Percentiles rank a stretch among this genome's conserved stretches.
Conservation (phyloP, 2,113 vertebrate genomes). For the Microcebus jonahi region DNA sequence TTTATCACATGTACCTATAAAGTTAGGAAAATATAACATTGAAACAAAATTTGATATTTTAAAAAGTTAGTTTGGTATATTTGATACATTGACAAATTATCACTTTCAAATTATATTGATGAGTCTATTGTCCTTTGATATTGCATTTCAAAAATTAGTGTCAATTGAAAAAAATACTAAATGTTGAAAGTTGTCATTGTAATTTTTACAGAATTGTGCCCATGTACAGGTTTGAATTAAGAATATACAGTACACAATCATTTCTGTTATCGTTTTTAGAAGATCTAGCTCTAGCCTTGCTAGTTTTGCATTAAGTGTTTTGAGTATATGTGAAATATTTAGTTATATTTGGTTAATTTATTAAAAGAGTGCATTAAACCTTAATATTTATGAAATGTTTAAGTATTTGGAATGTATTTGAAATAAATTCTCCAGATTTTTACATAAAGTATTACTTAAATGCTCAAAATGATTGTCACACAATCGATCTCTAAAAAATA, state of each 20-base stretch:
- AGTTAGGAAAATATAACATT: constrained; percentile 26
- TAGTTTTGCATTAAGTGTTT: constrained; percentile 34
- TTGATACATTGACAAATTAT: neutral
- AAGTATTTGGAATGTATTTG: constrained; percentile 21
- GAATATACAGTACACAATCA: neutral
- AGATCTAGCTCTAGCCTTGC: neutral
- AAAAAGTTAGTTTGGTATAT: constrained; percentile 25
- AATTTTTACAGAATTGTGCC: neutral
- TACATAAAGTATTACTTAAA: constrained; percentile 1
- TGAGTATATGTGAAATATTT: constrained; percentile 3
- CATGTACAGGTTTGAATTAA: neutral
- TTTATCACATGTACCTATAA: neutral
- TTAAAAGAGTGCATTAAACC: neutral
- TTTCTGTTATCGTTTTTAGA: neutral
- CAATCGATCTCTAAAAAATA: constrained; percentile 17
- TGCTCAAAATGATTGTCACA: constrained; percentile 20
- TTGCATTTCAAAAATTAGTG: neutral
- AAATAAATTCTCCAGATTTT: constrained; percentile 21
- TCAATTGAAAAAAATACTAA: neutral
- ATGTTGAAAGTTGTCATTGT: neutral
- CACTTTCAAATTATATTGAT: neutral
- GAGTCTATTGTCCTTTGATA: neutral
- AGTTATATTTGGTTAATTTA: constrained; percentile 34
- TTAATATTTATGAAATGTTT: constrained; percentile 8
- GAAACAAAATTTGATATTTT: neutral